Conservation (phyloP, 2,797 vertebrate species). For the Carduelis carduelis region DNA sequence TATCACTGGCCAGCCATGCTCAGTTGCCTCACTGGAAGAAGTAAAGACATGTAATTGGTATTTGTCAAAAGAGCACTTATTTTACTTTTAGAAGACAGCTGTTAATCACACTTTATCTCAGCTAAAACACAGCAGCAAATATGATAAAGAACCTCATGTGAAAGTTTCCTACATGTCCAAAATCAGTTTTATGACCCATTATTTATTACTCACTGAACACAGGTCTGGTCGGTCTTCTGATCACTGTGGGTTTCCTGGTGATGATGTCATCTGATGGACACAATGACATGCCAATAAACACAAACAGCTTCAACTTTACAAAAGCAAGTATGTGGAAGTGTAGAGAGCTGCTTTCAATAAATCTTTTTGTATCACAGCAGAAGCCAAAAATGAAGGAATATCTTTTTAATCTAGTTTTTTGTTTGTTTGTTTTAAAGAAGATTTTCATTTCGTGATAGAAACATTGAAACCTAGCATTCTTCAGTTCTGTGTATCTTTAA, state of each 20-base stretch:
- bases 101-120: neutral
- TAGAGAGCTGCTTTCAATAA: neutral
- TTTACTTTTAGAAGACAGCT: neutral
- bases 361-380: neutral
- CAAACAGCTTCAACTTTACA: neutral
- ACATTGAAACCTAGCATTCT: neutral
- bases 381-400: neutral
- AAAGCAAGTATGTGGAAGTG: neutral
- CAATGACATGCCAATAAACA: neutral
- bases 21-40: neutral
- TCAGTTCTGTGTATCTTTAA: neutral
- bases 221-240: constrained; percentile 55
- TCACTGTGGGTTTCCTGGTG: constrained; percentile 53
- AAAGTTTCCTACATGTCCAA: neutral
- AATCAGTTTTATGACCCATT: neutral
- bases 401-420: neutral
- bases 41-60: neutral
- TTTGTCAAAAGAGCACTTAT: neutral
- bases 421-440: neutral
- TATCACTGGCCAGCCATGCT: neutral
- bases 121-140: neutral
- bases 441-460: neutral
- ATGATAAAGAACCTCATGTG: neutral
- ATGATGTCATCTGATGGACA: constrained; percentile 39
- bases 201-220: constrained; percentile 45